Base-by-base conservation (phyloP, 1,140 invertebrate genomes). In the Prorops nasuta region DNA sequence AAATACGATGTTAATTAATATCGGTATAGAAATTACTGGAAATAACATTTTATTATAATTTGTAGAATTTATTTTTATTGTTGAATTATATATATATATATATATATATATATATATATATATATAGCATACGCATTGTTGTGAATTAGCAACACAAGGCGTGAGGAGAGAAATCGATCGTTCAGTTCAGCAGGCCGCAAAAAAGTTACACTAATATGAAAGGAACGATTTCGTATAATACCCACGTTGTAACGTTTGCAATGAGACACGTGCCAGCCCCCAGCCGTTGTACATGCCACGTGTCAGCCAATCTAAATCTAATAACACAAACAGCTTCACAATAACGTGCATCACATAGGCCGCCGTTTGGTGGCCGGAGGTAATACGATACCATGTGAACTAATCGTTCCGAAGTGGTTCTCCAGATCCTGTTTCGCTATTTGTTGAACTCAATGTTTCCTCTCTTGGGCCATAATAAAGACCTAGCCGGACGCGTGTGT, bases 371-470 rank as follows among this genome's bases (percentile, higher is more conserved):
- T 41, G 56, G 58, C 22, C 47, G 38, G 45, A 56, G 51, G 72
- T 67, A 74, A 74, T 60, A 58, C 55, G 64, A 74, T 67, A 74
- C 72, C 72, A 73, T 74, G 72, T 73, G 72, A 74, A 74, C 71
- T 73, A 74, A 74, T 74, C 71, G 69, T 50, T 58, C 39, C 51
- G 59, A 66, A 74, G 69, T 74, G 69, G 67, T 64, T 54, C 57
- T 67, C 55, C 41, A 60, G 54, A 72, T 74, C 66, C 54, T 63
- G 60, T 70, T 74, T 70, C 70, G 58, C 55, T 66, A 63, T 69
- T 64, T 60, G 60, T 63, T 56, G 54, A 63, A 47, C 50, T 47
- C 17, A 43, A 49, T 36, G 22, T 51, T 32, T 24, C 43, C 39
- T 54, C 51, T 63, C 51, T 21, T 44, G 55, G 52, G 49, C n/a